These are phyloP conservation scores for Clarias laeviceps DNA, from an alignment of 2,797 vertebrate genomes.

Conservation along the genomic window DNA sequence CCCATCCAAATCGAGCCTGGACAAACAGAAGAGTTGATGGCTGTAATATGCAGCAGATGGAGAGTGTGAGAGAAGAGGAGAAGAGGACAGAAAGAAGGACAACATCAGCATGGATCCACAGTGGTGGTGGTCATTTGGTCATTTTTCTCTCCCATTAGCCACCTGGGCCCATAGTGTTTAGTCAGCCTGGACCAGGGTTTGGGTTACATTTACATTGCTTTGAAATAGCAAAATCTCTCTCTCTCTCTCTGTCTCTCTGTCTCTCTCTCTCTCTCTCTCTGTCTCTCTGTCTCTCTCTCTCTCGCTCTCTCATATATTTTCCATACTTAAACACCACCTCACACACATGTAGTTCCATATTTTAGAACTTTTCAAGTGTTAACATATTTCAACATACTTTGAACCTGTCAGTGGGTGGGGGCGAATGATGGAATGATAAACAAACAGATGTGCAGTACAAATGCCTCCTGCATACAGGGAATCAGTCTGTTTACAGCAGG, in stretches of 20 bases:
- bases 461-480: slow-evolving; percentile 5
- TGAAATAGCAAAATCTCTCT: slow-evolving; percentile 67
- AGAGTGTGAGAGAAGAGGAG: slow-evolving; percentile 38
- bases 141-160: slow-evolving; percentile 78
- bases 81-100: slow-evolving; percentile 49
- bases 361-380: slow-evolving; percentile 28
- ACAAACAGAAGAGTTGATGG: slow-evolving; percentile 73
- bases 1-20: slow-evolving; percentile 72
- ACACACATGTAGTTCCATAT: slow-evolving; percentile 17
- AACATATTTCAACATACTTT: slow-evolving; percentile 27
- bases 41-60: slow-evolving; percentile 83
- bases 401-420: slow-evolving; percentile 16
- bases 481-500: not conserved
- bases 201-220: slow-evolving; percentile 76
- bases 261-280: not conserved
- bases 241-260: not conserved
- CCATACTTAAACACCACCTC: not conserved
- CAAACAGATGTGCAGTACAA: slow-evolving; percentile 15
- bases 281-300: too few species aligned
- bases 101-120: slow-evolving; percentile 65
- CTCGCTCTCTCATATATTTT: not conserved
- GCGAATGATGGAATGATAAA: slow-evolving; percentile 20
- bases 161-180: slow-evolving; percentile 80
- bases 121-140: slow-evolving; percentile 79
- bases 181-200: slow-evolving; percentile 77